phyloP scores from a whole-genome alignment of 1,140 invertebrate species.

The Littorina saxatilis region DNA sequence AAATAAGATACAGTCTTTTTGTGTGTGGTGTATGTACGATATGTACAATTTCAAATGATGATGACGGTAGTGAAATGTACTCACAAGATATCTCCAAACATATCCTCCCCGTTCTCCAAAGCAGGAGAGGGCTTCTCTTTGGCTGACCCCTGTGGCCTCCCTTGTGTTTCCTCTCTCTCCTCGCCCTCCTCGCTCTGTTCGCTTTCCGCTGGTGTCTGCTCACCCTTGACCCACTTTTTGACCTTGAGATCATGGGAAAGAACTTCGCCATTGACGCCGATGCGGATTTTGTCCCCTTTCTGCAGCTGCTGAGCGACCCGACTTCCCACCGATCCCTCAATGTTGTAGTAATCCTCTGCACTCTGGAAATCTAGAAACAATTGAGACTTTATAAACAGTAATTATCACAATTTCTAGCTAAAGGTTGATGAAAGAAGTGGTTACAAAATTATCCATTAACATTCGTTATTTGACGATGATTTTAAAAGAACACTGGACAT shows the following conservation, averaged over 20 bases:
- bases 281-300: conserved; percentile 66
- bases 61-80: too few relatives aligned
- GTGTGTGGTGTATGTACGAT: too few relatives aligned
- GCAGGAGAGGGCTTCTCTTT: background rate
- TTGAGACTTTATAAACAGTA: too few relatives aligned
- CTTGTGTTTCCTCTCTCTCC: background rate
- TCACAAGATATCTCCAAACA: background rate
- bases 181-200: background rate
- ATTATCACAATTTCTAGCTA: too few relatives aligned
- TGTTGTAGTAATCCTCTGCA: conserved; percentile 66
- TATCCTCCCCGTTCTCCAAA: conserved; percentile 12
- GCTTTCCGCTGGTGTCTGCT: background rate
- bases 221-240: conserved; percentile 53
- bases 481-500: too few relatives aligned
- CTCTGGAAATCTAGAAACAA: conserved; percentile 53
- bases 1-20: too few relatives aligned
- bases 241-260: conserved; percentile 61
- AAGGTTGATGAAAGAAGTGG: too few relatives aligned
- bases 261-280: conserved; percentile 69
- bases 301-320: conserved; percentile 65
- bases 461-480: background rate
- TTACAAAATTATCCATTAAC: too few relatives aligned
- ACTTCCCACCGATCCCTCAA: conserved; percentile 67
- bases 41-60: too few relatives aligned
- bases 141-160: background rate